phyloP scores from a whole-genome alignment of 2,888 invertebrate species.

The Calameuta filiformis region DNA sequence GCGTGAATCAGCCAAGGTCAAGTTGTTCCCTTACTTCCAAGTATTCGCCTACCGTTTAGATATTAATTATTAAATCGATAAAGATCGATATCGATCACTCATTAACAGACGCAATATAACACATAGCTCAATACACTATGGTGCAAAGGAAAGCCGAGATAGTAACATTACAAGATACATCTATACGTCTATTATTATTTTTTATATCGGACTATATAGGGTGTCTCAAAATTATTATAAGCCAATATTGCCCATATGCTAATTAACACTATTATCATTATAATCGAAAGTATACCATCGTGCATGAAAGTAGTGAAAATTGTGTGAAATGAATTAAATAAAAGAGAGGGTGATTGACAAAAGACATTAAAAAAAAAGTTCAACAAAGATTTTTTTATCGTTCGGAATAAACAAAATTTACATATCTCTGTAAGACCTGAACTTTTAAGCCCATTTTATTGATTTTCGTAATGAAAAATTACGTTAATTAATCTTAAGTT shows the following conservation, averaged over 20 bases:
- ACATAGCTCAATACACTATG: background rate
- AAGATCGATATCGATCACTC: background rate
- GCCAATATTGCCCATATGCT: no score
- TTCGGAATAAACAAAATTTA: no score
- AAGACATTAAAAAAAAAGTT: background rate
- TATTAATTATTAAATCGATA: background rate
- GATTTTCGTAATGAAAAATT: no score
- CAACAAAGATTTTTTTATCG: background rate
- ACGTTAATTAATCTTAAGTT: background rate
- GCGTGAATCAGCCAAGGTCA: slow-evolving; percentile 67
- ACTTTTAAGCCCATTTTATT: no score
- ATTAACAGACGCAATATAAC: background rate
- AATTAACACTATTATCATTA: no score
- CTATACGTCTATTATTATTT: background rate
- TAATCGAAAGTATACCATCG: no score
- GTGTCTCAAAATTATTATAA: no score
- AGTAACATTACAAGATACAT: background rate
- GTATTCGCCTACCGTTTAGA: slow-evolving; percentile 35
- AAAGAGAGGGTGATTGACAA: background rate
- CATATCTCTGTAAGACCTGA: background rate
- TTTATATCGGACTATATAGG: no score
- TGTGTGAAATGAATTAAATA: no score
- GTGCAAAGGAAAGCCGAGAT: background rate
- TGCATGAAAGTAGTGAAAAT: no score
- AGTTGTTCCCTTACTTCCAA: slow-evolving; percentile 58